Evolutionary conservation across 2,888 invertebrate genomes (phyloP).

Genomic region (Cephus runcator): DNA sequence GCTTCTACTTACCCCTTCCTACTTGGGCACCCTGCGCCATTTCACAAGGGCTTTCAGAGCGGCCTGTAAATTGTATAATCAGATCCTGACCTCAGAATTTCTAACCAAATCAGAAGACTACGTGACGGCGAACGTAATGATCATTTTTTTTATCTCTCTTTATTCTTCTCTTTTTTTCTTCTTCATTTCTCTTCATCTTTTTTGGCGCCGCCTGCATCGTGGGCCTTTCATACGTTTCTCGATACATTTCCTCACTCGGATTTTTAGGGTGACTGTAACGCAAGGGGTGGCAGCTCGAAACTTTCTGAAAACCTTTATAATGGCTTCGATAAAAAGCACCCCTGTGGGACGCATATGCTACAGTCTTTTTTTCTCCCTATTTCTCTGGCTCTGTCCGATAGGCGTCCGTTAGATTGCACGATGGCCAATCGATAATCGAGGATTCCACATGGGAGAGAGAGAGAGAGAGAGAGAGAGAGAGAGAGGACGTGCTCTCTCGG

Average conservation of each 20-base stretch:
- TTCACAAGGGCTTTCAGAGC: not conserved
- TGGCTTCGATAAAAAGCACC: slow-evolving; percentile 46
- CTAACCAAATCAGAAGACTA: slow-evolving; percentile 52
- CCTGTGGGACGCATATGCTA: slow-evolving; percentile 43
- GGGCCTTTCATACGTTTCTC: no score
- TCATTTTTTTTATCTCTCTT: no score
- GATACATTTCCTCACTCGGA: no score
- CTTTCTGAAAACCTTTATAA: slow-evolving; percentile 45
- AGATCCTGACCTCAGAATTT: slow-evolving; percentile 59
- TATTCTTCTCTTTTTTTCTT: slow-evolving; percentile 17
- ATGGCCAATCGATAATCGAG: no score
- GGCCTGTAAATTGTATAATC: slow-evolving; percentile 55
- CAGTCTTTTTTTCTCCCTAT: slow-evolving; percentile 17
- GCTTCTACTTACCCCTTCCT: not conserved
- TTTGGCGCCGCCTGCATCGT: not conserved
- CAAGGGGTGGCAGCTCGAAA: slow-evolving; percentile 21
- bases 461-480: no score
- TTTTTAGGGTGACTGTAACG: no score
- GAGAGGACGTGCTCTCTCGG: no score
- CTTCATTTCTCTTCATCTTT: slow-evolving; percentile 13
- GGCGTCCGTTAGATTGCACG: no score
- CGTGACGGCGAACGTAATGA: no score
- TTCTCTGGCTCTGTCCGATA: not conserved
- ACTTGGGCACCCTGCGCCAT: not conserved
- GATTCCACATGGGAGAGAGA: no score